phyloP scores from a whole-genome alignment of 2,113 vertebrate genomes.

The Panurus biarmicus region DNA sequence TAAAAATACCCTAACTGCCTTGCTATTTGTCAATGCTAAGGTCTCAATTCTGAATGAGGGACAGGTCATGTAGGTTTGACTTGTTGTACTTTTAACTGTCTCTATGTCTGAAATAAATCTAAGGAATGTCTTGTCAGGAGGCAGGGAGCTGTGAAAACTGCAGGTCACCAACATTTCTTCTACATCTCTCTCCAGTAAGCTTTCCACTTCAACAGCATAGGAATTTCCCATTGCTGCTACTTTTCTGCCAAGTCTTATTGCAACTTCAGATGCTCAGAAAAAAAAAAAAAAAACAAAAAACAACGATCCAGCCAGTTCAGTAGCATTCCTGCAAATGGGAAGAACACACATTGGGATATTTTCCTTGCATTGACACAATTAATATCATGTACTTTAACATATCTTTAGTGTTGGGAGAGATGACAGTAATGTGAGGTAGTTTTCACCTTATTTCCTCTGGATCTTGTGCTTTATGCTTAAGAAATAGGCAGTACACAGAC shows the following conservation, averaged over 20 bases:
- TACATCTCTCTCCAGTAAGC: conserved; percentile 71
- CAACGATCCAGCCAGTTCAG: neutral
- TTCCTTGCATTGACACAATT: neutral
- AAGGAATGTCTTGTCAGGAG: neutral
- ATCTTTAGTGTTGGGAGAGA: neutral
- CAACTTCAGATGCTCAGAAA: neutral
- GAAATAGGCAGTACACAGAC: neutral
- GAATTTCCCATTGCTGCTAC: conserved; percentile 69
- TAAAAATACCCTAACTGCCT: neutral
- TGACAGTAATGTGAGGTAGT: neutral
- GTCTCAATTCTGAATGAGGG: neutral
- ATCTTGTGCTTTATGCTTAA: neutral
- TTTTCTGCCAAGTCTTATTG: neutral
- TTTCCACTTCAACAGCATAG: conserved; percentile 72
- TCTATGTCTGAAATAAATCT: conserved; percentile 68
- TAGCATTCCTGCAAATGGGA: neutral
- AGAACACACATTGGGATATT: neutral
- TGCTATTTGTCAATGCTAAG: neutral
- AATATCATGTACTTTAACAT: neutral
- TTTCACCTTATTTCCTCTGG: neutral
- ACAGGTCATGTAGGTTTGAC: neutral
- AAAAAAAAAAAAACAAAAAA: neutral
- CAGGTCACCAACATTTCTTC: conserved; percentile 76
- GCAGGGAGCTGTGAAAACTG: neutral
- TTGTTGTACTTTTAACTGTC: conserved; percentile 68